These are phyloP conservation scores for Xenops minutus DNA, from an alignment of 2,797 vertebrate genomes.

Conservation along the genomic window DNA sequence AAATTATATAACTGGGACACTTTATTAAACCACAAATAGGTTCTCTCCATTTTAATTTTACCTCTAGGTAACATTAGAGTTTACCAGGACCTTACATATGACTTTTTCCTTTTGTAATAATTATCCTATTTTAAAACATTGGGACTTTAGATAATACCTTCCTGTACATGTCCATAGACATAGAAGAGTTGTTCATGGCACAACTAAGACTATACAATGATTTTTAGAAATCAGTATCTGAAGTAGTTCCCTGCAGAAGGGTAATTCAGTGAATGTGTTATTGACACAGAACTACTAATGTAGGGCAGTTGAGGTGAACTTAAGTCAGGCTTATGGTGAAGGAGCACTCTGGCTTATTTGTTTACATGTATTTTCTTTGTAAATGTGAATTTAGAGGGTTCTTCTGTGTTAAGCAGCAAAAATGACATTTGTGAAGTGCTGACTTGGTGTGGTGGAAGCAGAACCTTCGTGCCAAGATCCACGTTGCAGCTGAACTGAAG, in stretches of 20 bases:
- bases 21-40: neutral
- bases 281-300: neutral
- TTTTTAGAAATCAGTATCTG: neutral
- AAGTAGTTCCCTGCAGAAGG: neutral
- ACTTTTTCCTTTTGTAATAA: neutral
- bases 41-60: neutral
- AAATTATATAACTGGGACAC: neutral
- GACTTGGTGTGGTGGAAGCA: neutral
- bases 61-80: neutral
- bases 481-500: neutral
- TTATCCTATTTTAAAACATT: neutral
- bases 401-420: neutral
- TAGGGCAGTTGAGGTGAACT: neutral
- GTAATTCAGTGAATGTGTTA: neutral
- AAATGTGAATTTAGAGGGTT: neutral
- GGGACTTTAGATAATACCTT: neutral
- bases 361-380: neutral
- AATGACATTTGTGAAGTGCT: neutral
- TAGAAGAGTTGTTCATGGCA: neutral
- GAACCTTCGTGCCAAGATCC: slow-evolving; percentile 1
- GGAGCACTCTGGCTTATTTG: neutral
- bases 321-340: neutral
- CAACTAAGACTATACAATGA: neutral
- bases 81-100: neutral
- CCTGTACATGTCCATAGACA: neutral